Percentiles rank a stretch among this genome's conserved stretches.
Conservation (phyloP, 2,113 vertebrate genomes). For the Myrmecobius fasciatus region DNA sequence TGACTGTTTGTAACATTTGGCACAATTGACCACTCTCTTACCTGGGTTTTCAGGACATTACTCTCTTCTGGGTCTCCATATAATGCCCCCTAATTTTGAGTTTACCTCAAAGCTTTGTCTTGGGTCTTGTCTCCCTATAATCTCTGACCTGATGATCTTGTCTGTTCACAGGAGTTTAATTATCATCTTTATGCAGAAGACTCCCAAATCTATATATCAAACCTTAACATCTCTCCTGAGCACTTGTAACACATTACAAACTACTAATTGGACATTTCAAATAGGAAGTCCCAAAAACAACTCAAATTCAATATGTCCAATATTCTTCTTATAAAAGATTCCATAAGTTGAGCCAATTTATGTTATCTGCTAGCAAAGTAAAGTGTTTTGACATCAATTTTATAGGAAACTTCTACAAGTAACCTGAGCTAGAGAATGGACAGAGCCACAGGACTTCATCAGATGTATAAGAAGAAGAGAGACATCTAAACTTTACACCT, state of each 20-base stretch:
- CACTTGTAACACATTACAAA: background rate
- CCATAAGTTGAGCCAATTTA: too few species aligned
- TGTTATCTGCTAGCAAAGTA: too few species aligned
- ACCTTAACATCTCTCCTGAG: background rate
- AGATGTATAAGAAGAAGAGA: too few species aligned
- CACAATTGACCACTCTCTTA: background rate
- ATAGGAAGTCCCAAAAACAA: background rate
- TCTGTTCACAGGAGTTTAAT: background rate
- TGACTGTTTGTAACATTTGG: background rate
- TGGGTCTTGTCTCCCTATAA: background rate
- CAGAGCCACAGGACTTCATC: too few species aligned
- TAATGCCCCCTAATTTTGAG: background rate
- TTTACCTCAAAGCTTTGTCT: background rate
- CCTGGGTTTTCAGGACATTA: background rate
- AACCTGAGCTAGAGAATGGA: too few species aligned
- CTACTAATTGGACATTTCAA: background rate
- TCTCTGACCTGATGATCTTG: background rate
- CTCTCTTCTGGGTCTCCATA: background rate
- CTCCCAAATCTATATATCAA: background rate
- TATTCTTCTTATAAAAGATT: too few species aligned
- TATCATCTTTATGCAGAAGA: background rate
- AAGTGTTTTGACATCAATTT: too few species aligned
- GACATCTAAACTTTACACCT: too few species aligned
- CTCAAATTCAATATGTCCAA: background rate
- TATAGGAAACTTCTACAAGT: too few species aligned